phyloP scores from a whole-genome alignment of 1,140 invertebrate genomes.

The Tribolium madens region DNA sequence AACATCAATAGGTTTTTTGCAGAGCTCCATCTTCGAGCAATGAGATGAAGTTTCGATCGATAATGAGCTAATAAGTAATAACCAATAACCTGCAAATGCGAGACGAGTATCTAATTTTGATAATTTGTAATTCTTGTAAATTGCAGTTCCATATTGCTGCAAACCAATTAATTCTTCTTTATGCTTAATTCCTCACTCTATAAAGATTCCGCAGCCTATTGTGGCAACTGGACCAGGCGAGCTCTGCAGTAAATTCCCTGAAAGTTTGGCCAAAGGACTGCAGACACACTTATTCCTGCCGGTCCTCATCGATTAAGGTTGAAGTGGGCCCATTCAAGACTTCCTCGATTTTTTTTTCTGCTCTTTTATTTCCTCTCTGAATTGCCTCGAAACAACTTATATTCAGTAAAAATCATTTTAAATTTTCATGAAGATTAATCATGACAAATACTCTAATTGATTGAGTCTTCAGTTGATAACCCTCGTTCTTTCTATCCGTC shows the following conservation, averaged over 20 bases:
- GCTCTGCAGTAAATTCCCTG: neutral
- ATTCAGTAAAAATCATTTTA: neutral
- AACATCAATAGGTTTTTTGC: no score
- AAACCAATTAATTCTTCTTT: neutral
- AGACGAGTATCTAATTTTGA: no score
- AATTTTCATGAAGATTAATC: neutral
- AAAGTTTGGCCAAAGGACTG: slow-evolving; percentile 5
- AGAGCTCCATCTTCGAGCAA: no score
- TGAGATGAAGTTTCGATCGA: no score
- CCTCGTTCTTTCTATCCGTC: neutral
- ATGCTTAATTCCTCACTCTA: neutral
- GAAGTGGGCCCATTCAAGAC: neutral
- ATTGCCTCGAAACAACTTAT: neutral
- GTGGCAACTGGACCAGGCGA: neutral
- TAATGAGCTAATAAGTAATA: no score
- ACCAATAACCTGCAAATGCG: no score
- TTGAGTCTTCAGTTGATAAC: neutral
- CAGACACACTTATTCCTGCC: neutral
- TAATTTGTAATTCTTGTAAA: no score
- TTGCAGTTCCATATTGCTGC: neutral
- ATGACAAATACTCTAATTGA: neutral
- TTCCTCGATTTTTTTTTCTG: neutral
- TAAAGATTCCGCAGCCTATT: slow-evolving; percentile 15
- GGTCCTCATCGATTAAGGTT: slow-evolving; percentile 12
- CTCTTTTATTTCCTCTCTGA: neutral